phyloP scores from a whole-genome alignment of 1,140 invertebrate genomes.

The Trichonephila clavipes region DNA sequence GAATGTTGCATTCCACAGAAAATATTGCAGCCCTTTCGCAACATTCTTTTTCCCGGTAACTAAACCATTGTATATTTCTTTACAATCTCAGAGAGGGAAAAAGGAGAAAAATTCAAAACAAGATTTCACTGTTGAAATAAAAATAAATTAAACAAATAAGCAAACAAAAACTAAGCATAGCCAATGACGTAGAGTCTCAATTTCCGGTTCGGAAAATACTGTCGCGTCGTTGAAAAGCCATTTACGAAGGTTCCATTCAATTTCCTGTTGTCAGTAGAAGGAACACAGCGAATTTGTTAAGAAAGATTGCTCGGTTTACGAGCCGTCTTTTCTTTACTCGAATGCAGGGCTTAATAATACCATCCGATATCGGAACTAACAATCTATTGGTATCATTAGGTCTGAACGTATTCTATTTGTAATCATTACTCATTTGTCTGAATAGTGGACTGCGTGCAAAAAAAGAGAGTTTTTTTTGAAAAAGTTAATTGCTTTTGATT shows the following conservation, averaged over 20 bases:
- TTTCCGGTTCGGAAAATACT: constrained; percentile 56
- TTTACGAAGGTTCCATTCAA: constrained; percentile 52
- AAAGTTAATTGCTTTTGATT: too few species aligned
- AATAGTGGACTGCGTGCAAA: too few species aligned
- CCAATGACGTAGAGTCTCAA: constrained; percentile 34
- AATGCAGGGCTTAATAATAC: neutral
- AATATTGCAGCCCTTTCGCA: too few species aligned
- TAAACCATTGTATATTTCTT: too few species aligned
- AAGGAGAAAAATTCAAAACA: neutral
- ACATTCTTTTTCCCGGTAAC: too few species aligned
- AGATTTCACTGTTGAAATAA: constrained; percentile 28
- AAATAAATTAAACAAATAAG: neutral
- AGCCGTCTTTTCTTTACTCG: neutral
- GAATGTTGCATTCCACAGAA: too few species aligned
- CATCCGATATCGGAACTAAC: neutral
- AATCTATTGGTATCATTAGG: neutral
- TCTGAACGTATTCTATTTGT: neutral
- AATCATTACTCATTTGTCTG: too few species aligned
- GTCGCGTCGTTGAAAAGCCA: constrained; percentile 57
- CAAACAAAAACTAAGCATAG: constrained; percentile 10
- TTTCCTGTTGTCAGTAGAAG: constrained; percentile 61
- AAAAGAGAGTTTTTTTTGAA: too few species aligned
- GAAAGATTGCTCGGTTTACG: constrained; percentile 35
- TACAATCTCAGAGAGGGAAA: neutral
- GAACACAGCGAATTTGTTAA: constrained; percentile 24